Evolutionary conservation across 2,888 invertebrate genomes (phyloP), one percentile per base, ranked within the genome.

Genomic region (Mesopsocus fuscifrons): DNA sequence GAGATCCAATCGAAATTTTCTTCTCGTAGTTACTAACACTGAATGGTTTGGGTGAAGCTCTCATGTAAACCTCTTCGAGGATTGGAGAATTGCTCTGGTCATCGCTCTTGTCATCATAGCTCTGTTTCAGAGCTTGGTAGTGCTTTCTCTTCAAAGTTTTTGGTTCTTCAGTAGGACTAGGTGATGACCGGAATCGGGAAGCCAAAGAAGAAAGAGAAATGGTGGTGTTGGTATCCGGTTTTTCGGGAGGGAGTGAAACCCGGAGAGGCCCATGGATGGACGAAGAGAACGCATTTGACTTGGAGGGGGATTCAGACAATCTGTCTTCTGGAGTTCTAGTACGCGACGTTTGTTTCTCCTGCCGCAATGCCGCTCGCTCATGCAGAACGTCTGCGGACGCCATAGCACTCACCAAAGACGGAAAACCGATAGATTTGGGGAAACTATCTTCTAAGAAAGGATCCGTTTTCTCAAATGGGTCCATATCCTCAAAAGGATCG

Each of bases 381-480:
- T 64, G 63, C 45, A 63, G 64, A 33, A 66, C 66, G 44, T 69
- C 68, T 54, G 77, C 77, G 13, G 75, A 74, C 54, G 76, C 75
- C 48, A 69, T 68, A 35, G 47, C 49, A 21, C 41, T 47, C 2
- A 50, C 44, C 18, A 49, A 18, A 13, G 51, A 49, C 21, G 53
- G 49, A 44, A 54, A 51, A 2, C 47, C 49, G 43, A 47, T 44
- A 47, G 50, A 44, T 61, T 66, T 60, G 56, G 68, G 50, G 63
- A 71, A 63, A 45, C 62, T 63, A 3, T 60, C 55, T 51, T 74
- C 73, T 46, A 70, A 69, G 55, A 76, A 76, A 4, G 74, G 75
- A 57, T 76, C 76, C 38, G 69, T 66, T 53, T 71, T 71, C 53
- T 77, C 79, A 58, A 82, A 81, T 33, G 81, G 80, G 61, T 81